Evolutionary conservation across 2,888 invertebrate species (phyloP).

Genomic region (Pseudoips prasinana): DNA sequence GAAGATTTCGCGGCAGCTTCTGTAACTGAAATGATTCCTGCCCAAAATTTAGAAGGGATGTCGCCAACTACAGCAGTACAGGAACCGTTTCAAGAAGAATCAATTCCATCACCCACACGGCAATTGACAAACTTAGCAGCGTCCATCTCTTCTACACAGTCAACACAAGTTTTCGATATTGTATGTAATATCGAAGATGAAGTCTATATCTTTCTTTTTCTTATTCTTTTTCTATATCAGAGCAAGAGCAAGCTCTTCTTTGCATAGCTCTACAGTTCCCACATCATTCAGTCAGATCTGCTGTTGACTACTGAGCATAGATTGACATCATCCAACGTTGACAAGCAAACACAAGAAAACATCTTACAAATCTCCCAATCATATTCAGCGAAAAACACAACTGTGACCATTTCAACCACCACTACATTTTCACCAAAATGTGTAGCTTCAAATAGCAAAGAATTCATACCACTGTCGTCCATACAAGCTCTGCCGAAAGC

Average conservation of each 20-base stretch:
- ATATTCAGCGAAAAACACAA: neutral
- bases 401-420: neutral
- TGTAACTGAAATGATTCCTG: conserved; percentile 8
- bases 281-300: conserved; percentile 1
- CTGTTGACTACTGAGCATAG: neutral
- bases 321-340: neutral
- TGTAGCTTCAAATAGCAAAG: conserved; percentile 7
- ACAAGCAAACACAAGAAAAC: neutral
- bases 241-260: neutral
- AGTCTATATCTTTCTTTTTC: no score
- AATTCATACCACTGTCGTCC: conserved; percentile 12
- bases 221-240: neutral
- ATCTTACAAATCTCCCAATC: neutral
- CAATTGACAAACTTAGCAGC: conserved; percentile 3
- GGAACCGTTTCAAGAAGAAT: neutral
- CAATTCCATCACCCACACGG: neutral
- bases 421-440: neutral
- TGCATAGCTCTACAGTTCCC: conserved; percentile 2
- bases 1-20: conserved; percentile 16
- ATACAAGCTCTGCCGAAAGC: conserved; percentile 17
- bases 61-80: neutral
- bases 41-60: neutral
- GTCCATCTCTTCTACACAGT: neutral
- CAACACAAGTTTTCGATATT: no score
- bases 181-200: no score